Conservation (phyloP, 92 coral and sea anemone species). For the Paramuricea clavata region DNA sequence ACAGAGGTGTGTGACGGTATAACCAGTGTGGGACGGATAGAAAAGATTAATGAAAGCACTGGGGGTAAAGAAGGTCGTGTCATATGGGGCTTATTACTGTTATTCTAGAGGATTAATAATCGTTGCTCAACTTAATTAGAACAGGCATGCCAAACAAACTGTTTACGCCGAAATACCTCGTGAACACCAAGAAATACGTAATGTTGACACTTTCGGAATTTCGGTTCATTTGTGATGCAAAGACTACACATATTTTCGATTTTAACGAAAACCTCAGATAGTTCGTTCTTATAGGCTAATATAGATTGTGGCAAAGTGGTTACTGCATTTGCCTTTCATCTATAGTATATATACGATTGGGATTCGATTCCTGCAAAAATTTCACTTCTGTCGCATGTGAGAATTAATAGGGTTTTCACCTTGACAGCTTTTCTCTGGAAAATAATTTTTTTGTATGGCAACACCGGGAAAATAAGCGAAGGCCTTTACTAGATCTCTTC, state of each 20-base stretch:
- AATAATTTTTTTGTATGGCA: no score
- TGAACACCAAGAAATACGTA: constrained; percentile 2
- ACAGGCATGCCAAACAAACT: constrained; percentile 19
- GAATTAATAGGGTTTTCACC: no score
- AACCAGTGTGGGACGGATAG: background rate
- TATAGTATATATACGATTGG: no score
- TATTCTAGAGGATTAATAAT: background rate
- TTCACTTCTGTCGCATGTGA: no score
- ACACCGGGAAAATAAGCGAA: no score
- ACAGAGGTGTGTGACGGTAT: no score
- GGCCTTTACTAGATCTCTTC: no score
- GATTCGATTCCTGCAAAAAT: no score
- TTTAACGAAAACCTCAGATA: background rate
- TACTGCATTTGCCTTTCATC: no score
- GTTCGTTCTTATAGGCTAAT: no score
- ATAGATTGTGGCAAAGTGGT: no score
- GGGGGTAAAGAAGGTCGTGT: background rate
- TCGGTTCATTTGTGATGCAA: background rate
- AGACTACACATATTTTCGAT: background rate
- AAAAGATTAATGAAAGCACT: background rate
- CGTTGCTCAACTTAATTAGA: constrained; percentile 25
- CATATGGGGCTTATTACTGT: background rate
- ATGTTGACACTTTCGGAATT: background rate
- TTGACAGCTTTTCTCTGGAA: no score
- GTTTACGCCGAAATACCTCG: background rate